phyloP scores from a whole-genome alignment of 2,888 invertebrate genomes.

The Scaptomyza flava region DNA sequence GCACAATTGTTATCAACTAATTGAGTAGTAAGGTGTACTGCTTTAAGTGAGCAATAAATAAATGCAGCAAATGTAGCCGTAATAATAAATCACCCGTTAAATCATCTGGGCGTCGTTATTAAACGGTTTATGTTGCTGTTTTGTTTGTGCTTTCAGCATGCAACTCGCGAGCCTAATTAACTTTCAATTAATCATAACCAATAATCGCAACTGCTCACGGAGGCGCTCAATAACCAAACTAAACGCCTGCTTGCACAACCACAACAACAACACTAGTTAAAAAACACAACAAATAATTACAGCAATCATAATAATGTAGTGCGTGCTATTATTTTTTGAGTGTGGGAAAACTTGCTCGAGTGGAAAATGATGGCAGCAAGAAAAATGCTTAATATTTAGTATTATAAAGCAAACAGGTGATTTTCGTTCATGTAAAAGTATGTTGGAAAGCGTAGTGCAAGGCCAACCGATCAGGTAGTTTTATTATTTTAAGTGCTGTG shows the following conservation, averaged over 20 bases:
- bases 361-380: slow-evolving; percentile 59
- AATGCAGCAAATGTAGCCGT: slow-evolving; percentile 19
- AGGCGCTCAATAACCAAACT: slow-evolving; percentile 46
- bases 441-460: slow-evolving; percentile 61
- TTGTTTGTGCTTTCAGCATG: slow-evolving; percentile 17
- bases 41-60: slow-evolving; percentile 23
- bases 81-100: slow-evolving; percentile 53
- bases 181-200: slow-evolving; percentile 72
- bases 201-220: slow-evolving; percentile 43
- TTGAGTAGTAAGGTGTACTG: slow-evolving; percentile 17
- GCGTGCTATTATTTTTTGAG: slow-evolving; percentile 59
- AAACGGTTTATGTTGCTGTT: slow-evolving; percentile 28
- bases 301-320: slow-evolving; percentile 52
- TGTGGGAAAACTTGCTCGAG: slow-evolving; percentile 72
- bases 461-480: slow-evolving; percentile 51
- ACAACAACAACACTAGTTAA: slow-evolving; percentile 1
- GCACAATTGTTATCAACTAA: slow-evolving; percentile 44
- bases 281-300: slow-evolving; percentile 34
- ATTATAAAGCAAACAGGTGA: slow-evolving; percentile 47
- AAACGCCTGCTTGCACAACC: slow-evolving; percentile 60
- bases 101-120: slow-evolving; percentile 30
- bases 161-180: slow-evolving; percentile 64
- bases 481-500: slow-evolving; percentile 24
- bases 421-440: slow-evolving; percentile 12
- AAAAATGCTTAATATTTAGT: slow-evolving; percentile 35